Base-by-base conservation (phyloP, 2,888 invertebrate genomes). In the Colletes collaris region DNA sequence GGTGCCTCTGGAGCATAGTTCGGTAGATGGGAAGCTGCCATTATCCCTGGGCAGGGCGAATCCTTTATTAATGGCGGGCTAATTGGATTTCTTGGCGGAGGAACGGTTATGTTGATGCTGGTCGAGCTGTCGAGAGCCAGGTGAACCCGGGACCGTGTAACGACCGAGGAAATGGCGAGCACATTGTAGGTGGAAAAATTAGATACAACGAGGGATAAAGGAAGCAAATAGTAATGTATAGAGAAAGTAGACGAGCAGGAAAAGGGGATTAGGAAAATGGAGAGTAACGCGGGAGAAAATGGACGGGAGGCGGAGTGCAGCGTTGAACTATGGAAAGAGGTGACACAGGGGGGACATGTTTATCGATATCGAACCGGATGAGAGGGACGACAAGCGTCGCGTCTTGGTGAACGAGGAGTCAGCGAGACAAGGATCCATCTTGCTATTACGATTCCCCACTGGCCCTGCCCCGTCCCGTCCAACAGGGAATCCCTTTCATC, bases 11-110 rank as follows among this genome's bases (percentile, higher is more conserved):
- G 35, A 19, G 13, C 46, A 49, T 67, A 65, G 46, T 62, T 62
- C 58, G 49, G 35, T 46, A 71, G 65, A 64, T 71, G 82, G 81
- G 75, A 83, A 81, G 84, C 72, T 80, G 82, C 84, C 81, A 85
- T 87, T 88, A 87, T 86, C 84, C 76, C 78, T 65, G 69, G 66
- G 58, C 79, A 69, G 81, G 66, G 80, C 71, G 87, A 85, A 90
- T 88, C 87, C 87, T 84, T 88, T 91, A 90, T 91, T 91, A 91
- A 90, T 91, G 88, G 83, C 82, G 83, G 84, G 81, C 85, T 91
- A 91, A 91, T 91, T 91, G 90, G 88, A 89, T 89, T 88, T 85
- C 88, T 88, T 79, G 74, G 79, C 71, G 77, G 73, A 74, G 79
- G 84, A 85, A 70, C 83, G 83, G 86, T 89, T 86, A 86, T 82